Percentiles rank a stretch among this genome's conserved stretches.
Conservation (phyloP, 2,797 vertebrate genomes). For the Eospalax fontanierii region DNA sequence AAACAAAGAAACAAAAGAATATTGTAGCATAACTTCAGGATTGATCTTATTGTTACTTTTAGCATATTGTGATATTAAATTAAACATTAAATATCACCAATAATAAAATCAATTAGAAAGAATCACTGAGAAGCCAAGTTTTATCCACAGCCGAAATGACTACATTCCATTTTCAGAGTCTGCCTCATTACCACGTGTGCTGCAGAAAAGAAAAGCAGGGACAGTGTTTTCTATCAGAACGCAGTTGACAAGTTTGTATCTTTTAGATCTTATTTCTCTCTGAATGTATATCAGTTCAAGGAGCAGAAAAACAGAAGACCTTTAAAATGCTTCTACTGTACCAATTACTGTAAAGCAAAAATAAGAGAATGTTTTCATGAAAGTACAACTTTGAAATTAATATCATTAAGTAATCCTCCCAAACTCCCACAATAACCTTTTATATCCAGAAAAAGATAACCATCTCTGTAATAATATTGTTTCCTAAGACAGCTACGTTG, state of each 20-base stretch:
- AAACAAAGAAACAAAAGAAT: background rate
- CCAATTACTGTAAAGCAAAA: slow-evolving; percentile 68
- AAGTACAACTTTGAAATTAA: slow-evolving; percentile 60
- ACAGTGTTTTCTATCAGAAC: slow-evolving; percentile 55
- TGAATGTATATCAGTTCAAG: slow-evolving; percentile 69
- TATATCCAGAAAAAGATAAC: slow-evolving; percentile 71
- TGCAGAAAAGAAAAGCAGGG: slow-evolving; percentile 68
- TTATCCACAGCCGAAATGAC: slow-evolving; percentile 89
- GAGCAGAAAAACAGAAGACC: background rate
- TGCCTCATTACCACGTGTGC: slow-evolving; percentile 68
- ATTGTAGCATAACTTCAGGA: background rate
- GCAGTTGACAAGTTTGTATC: slow-evolving; percentile 65
- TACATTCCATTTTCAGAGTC: slow-evolving; percentile 86
- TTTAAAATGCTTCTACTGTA: slow-evolving; percentile 49
- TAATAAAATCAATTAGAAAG: slow-evolving; percentile 18
- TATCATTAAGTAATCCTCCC: slow-evolving; percentile 46
- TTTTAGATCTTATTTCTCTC: slow-evolving; percentile 58
- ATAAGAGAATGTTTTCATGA: slow-evolving; percentile 72
- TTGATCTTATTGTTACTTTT: slow-evolving; percentile 47
- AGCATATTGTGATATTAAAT: slow-evolving; percentile 36
- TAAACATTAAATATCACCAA: slow-evolving; percentile 54
- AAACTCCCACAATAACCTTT: background rate
- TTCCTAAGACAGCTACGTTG: slow-evolving; percentile 34
- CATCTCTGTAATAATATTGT: slow-evolving; percentile 63
- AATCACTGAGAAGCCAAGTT: slow-evolving; percentile 78